Evolutionary conservation across 2,113 vertebrate genomes (phyloP), one percentile per base, ranked within the genome.

Genomic region (Poecile atricapillus): DNA sequence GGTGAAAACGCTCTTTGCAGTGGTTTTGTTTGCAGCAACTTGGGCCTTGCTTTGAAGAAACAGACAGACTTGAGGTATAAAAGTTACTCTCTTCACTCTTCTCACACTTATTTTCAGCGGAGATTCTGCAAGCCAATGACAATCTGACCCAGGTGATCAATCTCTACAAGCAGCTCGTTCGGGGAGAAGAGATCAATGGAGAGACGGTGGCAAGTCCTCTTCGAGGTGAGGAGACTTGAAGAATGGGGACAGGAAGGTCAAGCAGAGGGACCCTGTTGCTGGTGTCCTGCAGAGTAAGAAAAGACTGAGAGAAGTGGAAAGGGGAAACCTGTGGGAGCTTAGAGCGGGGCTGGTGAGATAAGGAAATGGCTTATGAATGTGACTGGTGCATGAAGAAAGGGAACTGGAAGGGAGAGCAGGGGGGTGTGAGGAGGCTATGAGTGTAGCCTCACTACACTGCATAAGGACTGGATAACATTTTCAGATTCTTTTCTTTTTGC

Each of bases 111-210:
- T 7, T 77, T 95, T 47, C 93, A 99, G 99, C 99, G 37, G 99
- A 99, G 93, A 99, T 99, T 96, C 97, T 99, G 88, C 98, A 99
- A 97, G 99, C 99, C 92, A 99, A 99, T 18, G 99, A 99, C 98
- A 99, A 98, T 97, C 97, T 99, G 95, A 99, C 99, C 7, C 99
- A 99, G 90, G 99, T 99, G 93, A 99, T 99, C 95, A 99, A 99
- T 96, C 97, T 98, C 67, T 99, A 99, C 96, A 98, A 98, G 92
- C 98, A 99, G 97, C 97, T 99, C 75, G 98, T 99, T 21, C 98
- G 97, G 89, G 99, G 99, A 27, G 99, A 99, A 94, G 99, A 99
- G 91, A 98, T 99, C 94, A 98, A 99, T 18, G 99, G 98, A 18
- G 99, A 99, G 5, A 94, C 92, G 0, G 83, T 95, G 11, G 90